phyloP scores from a whole-genome alignment of 1,140 invertebrate genomes.

The Cotesia chilonis region DNA sequence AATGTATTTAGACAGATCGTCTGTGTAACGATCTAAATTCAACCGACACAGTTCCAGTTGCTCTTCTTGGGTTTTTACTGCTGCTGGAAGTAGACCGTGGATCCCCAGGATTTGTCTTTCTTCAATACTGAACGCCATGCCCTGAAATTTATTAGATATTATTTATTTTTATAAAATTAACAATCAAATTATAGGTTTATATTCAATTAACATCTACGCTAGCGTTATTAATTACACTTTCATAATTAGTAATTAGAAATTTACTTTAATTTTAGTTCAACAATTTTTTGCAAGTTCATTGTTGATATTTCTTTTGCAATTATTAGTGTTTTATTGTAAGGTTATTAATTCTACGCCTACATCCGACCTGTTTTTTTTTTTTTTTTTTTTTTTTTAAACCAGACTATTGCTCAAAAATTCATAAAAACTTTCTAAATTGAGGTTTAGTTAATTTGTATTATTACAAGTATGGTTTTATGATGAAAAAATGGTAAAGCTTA shows the following conservation, averaged over 20 bases:
- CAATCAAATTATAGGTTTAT: not conserved
- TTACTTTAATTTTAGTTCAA: too few species aligned
- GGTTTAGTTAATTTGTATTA: not conserved
- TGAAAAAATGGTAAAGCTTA: too few species aligned
- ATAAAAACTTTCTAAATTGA: not conserved
- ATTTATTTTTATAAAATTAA: not conserved
- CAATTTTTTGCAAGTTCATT: too few species aligned
- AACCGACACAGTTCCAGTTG: slow-evolving; percentile 78
- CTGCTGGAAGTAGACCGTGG: slow-evolving; percentile 82
- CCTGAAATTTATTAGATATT: slow-evolving; percentile 67
- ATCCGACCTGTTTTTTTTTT: too few species aligned
- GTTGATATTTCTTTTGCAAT: too few species aligned
- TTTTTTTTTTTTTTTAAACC: too few species aligned
- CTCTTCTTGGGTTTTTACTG: slow-evolving; percentile 84
- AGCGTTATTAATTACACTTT: too few species aligned
- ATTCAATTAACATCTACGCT: too few species aligned
- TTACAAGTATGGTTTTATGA: too few species aligned
- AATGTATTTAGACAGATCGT: slow-evolving; percentile 83
- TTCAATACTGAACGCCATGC: slow-evolving; percentile 84
- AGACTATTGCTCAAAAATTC: not conserved
- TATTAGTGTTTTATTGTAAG: too few species aligned
- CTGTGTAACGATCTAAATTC: slow-evolving; percentile 76
- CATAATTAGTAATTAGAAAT: too few species aligned
- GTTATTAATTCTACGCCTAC: too few species aligned
- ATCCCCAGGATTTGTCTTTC: slow-evolving; percentile 86